Percentiles rank a stretch among this genome's conserved stretches.
These are phyloP conservation scores for Euglossa dilemma DNA, from an alignment of 1,140 invertebrate species.

Conservation along the genomic window DNA sequence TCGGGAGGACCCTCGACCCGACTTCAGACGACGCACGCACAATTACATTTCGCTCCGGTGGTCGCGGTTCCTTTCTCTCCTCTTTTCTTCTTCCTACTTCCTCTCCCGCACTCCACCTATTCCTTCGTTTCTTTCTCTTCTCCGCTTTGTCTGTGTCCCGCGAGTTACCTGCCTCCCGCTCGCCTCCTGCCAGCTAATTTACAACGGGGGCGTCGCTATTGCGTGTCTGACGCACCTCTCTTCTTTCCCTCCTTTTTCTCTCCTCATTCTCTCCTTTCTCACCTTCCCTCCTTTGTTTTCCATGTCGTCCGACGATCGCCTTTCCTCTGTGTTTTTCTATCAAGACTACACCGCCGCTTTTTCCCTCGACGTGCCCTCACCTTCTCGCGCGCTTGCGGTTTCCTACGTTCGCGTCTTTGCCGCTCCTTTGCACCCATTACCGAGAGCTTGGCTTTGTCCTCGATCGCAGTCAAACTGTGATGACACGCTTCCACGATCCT, in stretches of 20 bases:
- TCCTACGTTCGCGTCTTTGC: background rate
- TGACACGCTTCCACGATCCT: too few species aligned
- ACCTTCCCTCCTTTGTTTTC: constrained; percentile 19
- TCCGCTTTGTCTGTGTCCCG: constrained; percentile 38
- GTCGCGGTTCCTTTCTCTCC: constrained; percentile 36
- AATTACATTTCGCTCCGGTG: constrained; percentile 45
- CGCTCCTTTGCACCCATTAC: background rate
- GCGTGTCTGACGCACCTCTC: constrained; percentile 63
- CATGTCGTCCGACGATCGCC: background rate
- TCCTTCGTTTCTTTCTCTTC: constrained; percentile 5
- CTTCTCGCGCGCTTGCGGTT: background rate
- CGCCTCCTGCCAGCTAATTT: constrained; percentile 68
- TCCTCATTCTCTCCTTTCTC: constrained; percentile 15
- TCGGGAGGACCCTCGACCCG: constrained; percentile 29
- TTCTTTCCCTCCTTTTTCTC: constrained; percentile 21
- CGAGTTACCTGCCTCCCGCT: constrained; percentile 53
- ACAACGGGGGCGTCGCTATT: constrained; percentile 72
- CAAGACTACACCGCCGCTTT: background rate
- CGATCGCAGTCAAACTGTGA: too few species aligned
- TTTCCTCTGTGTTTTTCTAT: background rate
- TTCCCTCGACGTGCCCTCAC: background rate
- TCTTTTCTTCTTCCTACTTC: constrained; percentile 14
- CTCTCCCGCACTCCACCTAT: constrained; percentile 2
- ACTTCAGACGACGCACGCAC: constrained; percentile 25
- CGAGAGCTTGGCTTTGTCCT: background rate